Conservation (phyloP, 2,113 vertebrate species). For the Coracopsis vasa region DNA sequence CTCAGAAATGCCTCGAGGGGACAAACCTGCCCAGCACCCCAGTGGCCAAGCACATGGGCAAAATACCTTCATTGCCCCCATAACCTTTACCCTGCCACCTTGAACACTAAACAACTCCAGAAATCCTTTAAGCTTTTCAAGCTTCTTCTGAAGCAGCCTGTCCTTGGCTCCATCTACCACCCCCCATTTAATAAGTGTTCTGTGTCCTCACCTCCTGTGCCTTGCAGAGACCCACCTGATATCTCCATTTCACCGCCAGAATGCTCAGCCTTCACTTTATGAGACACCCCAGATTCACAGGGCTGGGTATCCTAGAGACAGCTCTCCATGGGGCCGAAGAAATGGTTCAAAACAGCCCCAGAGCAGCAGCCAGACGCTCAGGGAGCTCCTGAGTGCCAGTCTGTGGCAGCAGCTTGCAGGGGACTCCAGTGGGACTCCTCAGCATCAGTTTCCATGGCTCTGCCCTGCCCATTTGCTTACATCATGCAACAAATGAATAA, state of each 20-base stretch:
- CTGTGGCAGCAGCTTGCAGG: not conserved
- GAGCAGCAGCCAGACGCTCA: not conserved
- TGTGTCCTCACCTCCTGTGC: not conserved
- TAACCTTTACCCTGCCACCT: not conserved
- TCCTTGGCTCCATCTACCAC: too few species aligned
- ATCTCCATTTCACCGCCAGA: not conserved
- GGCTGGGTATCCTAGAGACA: not conserved
- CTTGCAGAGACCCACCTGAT: not conserved
- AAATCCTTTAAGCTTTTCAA: not conserved
- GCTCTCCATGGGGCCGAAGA: not conserved
- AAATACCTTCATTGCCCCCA: not conserved
- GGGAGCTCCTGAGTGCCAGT: not conserved
- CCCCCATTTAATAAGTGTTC: not conserved
- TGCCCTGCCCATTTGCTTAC: not conserved
- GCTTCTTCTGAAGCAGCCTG: not conserved
- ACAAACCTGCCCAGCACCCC: not conserved
- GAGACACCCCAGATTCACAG: not conserved
- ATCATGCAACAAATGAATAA: not conserved
- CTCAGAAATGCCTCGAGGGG: not conserved
- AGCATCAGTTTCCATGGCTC: not conserved
- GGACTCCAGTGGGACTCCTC: not conserved
- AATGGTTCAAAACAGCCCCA: not conserved
- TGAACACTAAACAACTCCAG: not conserved
- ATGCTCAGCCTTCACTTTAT: not conserved
- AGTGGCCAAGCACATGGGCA: not conserved